Evolutionary conservation across 1,140 invertebrate species (phyloP).

Genomic region (Brachionus rotundiformis): DNA sequence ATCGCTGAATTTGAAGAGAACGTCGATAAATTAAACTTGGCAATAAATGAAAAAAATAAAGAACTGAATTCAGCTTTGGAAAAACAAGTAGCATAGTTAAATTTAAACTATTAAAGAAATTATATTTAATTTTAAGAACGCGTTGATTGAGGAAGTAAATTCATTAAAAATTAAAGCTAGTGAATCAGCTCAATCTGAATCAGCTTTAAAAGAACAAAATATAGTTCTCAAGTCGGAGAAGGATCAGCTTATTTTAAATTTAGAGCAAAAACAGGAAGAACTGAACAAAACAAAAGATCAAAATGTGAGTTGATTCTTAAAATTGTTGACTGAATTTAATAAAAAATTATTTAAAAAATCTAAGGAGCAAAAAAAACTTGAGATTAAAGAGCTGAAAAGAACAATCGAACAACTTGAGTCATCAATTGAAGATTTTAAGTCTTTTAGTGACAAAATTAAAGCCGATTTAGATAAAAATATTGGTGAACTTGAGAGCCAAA

Average conservation of each 20-base stretch:
- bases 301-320: neutral
- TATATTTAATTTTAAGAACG: neutral
- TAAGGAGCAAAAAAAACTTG: neutral
- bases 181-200: neutral
- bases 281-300: neutral
- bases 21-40: neutral
- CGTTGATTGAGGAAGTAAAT: neutral
- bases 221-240: neutral
- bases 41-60: neutral
- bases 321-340: too few species aligned
- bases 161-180: neutral
- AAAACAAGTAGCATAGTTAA: slow-evolving; percentile 7
- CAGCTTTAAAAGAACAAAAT: neutral
- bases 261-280: neutral
- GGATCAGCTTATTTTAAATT: neutral
- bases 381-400: neutral
- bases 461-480: neutral
- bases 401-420: neutral
- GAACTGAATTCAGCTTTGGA: neutral
- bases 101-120: too few species aligned
- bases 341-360: neutral
- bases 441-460: neutral
- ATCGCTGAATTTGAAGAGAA: neutral
- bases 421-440: neutral
- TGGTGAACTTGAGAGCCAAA: neutral